Conservation (phyloP, 2,113 vertebrate species). For the Leuciscus idus region DNA sequence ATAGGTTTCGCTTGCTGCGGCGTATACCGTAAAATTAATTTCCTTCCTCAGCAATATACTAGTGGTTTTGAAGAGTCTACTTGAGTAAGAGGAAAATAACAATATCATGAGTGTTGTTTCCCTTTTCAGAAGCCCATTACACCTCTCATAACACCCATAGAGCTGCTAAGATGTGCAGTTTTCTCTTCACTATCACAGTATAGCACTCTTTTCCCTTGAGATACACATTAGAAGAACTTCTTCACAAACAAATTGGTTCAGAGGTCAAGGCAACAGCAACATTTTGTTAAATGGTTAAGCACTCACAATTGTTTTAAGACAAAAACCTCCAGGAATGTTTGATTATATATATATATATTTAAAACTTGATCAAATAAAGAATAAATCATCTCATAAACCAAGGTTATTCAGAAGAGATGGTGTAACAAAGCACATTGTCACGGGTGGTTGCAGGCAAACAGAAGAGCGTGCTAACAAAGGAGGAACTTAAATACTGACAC, state of each 20-base stretch:
- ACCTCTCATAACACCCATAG: not conserved
- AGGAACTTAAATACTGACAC: too few relatives aligned
- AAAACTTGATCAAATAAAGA: not conserved
- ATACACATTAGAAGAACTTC: slow-evolving; percentile 1
- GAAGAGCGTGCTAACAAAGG: too few relatives aligned
- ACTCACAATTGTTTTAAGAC: too few relatives aligned
- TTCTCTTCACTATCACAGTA: not conserved
- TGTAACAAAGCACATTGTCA: too few relatives aligned
- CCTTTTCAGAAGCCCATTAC: not conserved
- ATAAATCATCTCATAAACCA: not conserved
- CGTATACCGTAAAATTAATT: slow-evolving; percentile 6
- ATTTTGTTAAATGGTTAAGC: not conserved
- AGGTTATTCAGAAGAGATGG: not conserved
- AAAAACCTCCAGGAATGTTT: not conserved
- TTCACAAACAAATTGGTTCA: not conserved
- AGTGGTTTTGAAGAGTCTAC: slow-evolving; percentile 6
- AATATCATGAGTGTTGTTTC: not conserved
- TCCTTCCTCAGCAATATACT: not conserved
- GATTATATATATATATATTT: not conserved
- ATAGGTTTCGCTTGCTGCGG: slow-evolving; percentile 28
- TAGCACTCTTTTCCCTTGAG: not conserved
- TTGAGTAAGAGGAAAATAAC: not conserved
- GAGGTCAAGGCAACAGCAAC: not conserved
- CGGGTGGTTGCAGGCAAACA: too few relatives aligned
- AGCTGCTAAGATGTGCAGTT: not conserved